These are phyloP conservation scores for Pachymerium ferrugineum DNA, from an alignment of 2,888 invertebrate species.

Conservation along the genomic window DNA sequence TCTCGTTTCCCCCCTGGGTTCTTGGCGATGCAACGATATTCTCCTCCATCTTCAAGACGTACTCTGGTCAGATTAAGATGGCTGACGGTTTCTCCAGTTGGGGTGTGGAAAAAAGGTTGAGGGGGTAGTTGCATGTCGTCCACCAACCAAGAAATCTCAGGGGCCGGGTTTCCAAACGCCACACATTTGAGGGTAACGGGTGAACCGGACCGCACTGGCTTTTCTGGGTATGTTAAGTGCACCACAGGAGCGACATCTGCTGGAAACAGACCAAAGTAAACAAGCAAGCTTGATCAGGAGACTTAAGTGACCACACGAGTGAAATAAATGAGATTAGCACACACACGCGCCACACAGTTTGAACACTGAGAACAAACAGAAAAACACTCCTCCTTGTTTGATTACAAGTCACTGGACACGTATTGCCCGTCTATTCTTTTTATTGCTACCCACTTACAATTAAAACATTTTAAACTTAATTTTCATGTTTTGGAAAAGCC, in stretches of 20 bases:
- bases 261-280: neutral
- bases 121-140: slow-evolving; percentile 54
- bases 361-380: neutral
- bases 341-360: neutral
- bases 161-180: slow-evolving; percentile 90
- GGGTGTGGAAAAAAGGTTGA: slow-evolving; percentile 23
- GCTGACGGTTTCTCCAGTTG: slow-evolving; percentile 26
- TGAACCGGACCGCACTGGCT: slow-evolving; percentile 83
- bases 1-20: slow-evolving; percentile 30
- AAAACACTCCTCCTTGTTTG: neutral
- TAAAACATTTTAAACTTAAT: neutral
- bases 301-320: slow-evolving; percentile 8
- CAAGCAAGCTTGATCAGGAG: neutral
- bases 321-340: slow-evolving; percentile 13
- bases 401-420: neutral
- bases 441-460: neutral
- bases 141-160: slow-evolving; percentile 87
- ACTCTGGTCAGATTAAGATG: slow-evolving; percentile 15
- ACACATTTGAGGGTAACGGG: slow-evolving; percentile 84
- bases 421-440: neutral
- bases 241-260: slow-evolving; percentile 43
- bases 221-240: slow-evolving; percentile 75
- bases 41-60: slow-evolving; percentile 29
- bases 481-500: too few relatives aligned
- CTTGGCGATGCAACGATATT: slow-evolving; percentile 29